Evolutionary conservation across 2,888 invertebrate genomes (phyloP).

Genomic region (Rhagium mordax): DNA sequence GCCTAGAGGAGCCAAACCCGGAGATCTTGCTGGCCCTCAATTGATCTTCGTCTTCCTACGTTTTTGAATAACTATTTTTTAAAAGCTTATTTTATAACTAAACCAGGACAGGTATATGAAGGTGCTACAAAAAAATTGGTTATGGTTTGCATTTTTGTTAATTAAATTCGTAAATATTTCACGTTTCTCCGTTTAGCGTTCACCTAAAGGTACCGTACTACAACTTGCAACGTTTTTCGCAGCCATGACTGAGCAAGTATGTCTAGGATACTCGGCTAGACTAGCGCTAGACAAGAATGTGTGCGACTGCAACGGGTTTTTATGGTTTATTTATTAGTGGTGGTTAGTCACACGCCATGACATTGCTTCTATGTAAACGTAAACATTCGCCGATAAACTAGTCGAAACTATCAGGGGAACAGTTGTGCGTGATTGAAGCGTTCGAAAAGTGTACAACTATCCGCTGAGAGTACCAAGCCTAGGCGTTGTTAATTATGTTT

Average conservation of each 20-base stretch:
- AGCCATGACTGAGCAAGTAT: constrained; percentile 8
- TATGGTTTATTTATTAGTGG: constrained; percentile 20
- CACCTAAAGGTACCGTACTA: constrained; percentile 30
- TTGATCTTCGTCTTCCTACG: no score
- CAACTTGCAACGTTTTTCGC: constrained; percentile 10
- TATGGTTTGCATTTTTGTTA: no score
- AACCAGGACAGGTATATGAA: no score
- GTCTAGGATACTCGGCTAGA: constrained; percentile 45
- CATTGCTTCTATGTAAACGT: constrained; percentile 10
- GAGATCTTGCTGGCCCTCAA: no score
- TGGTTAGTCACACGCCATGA: constrained; percentile 24
- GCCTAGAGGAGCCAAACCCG: no score
- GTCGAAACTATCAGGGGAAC: constrained; percentile 25
- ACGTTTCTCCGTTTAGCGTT: no score
- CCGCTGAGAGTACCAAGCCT: constrained; percentile 14
- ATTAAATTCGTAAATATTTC: no score
- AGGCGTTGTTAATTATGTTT: constrained; percentile 7
- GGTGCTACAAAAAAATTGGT: no score
- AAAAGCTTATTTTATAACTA: no score
- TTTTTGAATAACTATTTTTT: no score
- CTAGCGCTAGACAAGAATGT: constrained; percentile 41
- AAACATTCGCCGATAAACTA: constrained; percentile 12
- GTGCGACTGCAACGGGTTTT: constrained; percentile 23
- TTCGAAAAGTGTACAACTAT: background rate
- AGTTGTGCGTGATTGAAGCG: background rate